Percentiles rank a stretch among this genome's conserved stretches.
Evolutionary conservation across 2,888 invertebrate species (phyloP).

Genomic region (Tetragonula carbonaria): DNA sequence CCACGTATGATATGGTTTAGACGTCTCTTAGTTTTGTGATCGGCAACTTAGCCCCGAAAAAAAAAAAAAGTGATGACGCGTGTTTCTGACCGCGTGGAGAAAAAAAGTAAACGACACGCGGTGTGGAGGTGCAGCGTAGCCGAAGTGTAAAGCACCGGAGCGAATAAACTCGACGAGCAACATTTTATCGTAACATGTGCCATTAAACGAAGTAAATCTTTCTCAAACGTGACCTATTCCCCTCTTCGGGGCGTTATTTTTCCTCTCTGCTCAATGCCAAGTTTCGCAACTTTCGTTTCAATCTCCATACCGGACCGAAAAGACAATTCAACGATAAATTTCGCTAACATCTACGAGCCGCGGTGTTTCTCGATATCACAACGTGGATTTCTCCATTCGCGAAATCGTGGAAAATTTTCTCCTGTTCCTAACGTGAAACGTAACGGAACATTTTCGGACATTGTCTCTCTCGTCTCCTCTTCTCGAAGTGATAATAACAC

Average conservation of each 20-base stretch:
- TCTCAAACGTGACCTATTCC: slow-evolving; percentile 42
- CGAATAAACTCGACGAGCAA: slow-evolving; percentile 16
- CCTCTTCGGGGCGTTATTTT: slow-evolving; percentile 32
- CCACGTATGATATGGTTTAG: too few species aligned
- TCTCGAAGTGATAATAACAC: background rate
- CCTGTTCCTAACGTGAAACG: too few species aligned
- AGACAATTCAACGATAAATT: slow-evolving; percentile 16
- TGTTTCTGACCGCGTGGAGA: background rate
- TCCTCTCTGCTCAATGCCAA: slow-evolving; percentile 18
- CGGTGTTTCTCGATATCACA: background rate
- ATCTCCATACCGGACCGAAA: background rate
- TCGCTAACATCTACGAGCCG: background rate
- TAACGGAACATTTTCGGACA: too few species aligned
- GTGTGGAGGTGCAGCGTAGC: background rate
- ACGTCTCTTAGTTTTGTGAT: background rate
- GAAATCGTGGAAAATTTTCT: background rate
- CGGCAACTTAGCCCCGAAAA: background rate
- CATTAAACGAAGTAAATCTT: slow-evolving; percentile 45
- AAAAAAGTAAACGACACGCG: slow-evolving; percentile 1
- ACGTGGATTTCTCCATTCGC: background rate
- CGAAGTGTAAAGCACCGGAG: slow-evolving; percentile 27
- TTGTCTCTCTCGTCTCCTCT: background rate
- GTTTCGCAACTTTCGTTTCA: slow-evolving; percentile 28
- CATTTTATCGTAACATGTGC: slow-evolving; percentile 31
- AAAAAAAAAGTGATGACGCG: background rate